These are phyloP conservation scores for Petrocephalus schoutedeni DNA, from an alignment of 2,797 vertebrate genomes.

Conservation along the genomic window DNA sequence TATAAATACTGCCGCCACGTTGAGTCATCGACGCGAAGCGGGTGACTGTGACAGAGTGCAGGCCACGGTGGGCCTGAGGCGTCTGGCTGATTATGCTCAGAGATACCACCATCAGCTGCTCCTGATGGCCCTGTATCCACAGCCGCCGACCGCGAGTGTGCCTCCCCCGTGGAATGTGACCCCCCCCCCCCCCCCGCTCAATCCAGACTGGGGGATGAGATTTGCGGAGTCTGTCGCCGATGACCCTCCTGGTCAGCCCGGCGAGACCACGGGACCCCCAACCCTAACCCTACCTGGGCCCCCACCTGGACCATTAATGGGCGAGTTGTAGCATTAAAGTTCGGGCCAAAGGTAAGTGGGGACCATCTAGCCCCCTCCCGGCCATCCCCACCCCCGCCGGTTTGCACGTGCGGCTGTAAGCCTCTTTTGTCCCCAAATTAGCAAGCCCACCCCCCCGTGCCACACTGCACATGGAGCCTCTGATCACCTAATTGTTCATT, in stretches of 20 bases:
- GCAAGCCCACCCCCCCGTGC: slow-evolving; percentile 45
- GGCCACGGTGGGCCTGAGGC: slow-evolving; percentile 19
- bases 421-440: slow-evolving; percentile 46
- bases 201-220: slow-evolving; percentile 43
- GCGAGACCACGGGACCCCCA: not conserved
- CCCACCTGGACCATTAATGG: not conserved
- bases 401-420: not conserved
- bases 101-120: slow-evolving; percentile 38
- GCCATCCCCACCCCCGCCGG: not conserved
- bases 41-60: not conserved
- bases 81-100: slow-evolving; percentile 47
- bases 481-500: slow-evolving; percentile 60
- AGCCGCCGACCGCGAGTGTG: not conserved
- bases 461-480: slow-evolving; percentile 45
- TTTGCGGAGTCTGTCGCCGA: not conserved
- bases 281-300: not conserved
- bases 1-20: not conserved
- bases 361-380: not conserved
- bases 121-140: slow-evolving; percentile 19
- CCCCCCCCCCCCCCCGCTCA: slow-evolving; percentile 39
- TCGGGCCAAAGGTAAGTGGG: not conserved
- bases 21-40: not conserved
- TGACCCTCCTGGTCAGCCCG: not conserved
- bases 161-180: not conserved
- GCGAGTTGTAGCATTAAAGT: not conserved